These are phyloP conservation scores for Macquaria ambigua DNA, from an alignment of 2,113 vertebrate species.

Conservation along the genomic window DNA sequence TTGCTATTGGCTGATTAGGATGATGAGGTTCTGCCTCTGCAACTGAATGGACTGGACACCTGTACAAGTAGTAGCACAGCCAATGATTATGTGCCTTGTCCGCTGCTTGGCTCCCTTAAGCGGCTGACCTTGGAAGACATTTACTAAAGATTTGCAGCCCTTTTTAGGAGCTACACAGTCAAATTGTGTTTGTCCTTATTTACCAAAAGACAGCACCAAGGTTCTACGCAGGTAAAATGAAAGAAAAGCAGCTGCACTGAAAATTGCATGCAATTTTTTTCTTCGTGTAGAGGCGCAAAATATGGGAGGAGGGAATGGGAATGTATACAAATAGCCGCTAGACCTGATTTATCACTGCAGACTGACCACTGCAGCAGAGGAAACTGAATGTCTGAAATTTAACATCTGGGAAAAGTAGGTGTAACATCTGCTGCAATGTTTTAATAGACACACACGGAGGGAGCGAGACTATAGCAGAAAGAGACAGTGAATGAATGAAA, in stretches of 20 bases:
- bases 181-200: neutral
- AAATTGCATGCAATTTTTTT: neutral
- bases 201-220: neutral
- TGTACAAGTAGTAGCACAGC: too few relatives aligned
- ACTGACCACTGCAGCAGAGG: neutral
- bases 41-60: neutral
- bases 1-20: neutral
- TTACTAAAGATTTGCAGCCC: neutral
- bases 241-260: neutral
- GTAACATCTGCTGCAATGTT: neutral
- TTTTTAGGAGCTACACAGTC: neutral
- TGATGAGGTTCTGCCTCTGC: neutral
- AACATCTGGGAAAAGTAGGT: neutral
- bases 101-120: neutral
- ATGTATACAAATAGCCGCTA: neutral
- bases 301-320: neutral
- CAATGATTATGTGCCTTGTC: neutral
- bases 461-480: neutral
- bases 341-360: neutral
- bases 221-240: neutral
- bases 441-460: neutral
- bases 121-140: neutral
- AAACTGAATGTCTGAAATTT: neutral
- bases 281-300: neutral
- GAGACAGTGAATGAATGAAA: neutral